Conservation (phyloP, 2,797 vertebrate species). For the Avahi laniger region DNA sequence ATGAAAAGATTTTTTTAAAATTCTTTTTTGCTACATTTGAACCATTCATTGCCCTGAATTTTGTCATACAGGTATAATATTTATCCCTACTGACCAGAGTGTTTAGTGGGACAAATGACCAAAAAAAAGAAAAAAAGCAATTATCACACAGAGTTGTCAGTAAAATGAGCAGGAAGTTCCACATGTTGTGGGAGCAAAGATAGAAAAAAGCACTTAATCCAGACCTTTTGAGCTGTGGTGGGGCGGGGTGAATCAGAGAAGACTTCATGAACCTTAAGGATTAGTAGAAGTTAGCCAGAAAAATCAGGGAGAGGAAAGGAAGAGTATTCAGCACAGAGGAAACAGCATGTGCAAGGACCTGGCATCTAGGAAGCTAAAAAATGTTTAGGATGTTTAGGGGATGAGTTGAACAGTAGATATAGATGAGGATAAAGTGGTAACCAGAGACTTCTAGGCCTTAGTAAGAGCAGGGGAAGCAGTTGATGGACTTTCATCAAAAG, state of each 20-base stretch:
- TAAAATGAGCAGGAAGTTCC: not conserved
- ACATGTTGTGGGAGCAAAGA: not conserved
- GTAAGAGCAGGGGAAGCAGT: not conserved
- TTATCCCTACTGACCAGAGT: not conserved
- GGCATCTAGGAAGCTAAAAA: not conserved
- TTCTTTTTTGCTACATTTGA: not conserved
- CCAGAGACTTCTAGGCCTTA: not conserved
- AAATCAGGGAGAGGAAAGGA: not conserved
- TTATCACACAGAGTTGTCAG: not conserved
- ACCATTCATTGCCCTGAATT: not conserved
- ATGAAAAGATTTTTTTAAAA: not conserved
- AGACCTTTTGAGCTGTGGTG: not conserved
- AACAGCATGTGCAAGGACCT: not conserved
- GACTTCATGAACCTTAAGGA: not conserved
- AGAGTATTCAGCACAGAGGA: not conserved
- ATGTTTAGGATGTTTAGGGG: not conserved
- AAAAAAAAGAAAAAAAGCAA: not conserved
- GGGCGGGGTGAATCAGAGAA: not conserved
- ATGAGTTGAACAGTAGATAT: not conserved
- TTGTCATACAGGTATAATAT: not conserved
- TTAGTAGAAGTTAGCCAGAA: not conserved
- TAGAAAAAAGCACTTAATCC: not conserved
- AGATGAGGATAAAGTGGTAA: not conserved
- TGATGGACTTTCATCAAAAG: not conserved
- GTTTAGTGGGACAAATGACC: not conserved